phyloP scores from a whole-genome alignment of 2,113 vertebrate species.

The Brachirus orientalis region DNA sequence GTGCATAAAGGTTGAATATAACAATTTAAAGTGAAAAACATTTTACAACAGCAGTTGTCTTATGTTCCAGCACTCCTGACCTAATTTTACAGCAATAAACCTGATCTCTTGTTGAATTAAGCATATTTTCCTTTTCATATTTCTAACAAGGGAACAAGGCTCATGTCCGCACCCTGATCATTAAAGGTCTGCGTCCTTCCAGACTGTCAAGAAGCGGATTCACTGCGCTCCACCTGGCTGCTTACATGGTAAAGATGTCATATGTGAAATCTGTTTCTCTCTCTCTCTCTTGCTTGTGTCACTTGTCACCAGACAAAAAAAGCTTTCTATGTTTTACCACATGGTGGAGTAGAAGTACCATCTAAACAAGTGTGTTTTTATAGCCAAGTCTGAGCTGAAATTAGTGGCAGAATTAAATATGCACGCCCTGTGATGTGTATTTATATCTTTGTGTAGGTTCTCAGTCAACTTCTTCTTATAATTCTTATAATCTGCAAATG shows the following conservation, averaged over 20 bases:
- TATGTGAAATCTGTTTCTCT: not conserved
- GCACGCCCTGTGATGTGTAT: not conserved
- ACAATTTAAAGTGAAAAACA: not conserved
- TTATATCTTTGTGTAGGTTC: too few relatives aligned
- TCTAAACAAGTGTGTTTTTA: constrained; percentile 9
- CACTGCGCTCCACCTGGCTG: constrained; percentile 92
- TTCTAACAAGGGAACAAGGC: constrained; percentile 86
- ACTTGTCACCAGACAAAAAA: not conserved
- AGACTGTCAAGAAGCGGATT: constrained; percentile 92
- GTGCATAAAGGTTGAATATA: not conserved
- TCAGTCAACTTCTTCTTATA: too few relatives aligned
- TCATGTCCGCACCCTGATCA: constrained; percentile 89
- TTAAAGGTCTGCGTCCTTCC: constrained; percentile 93
- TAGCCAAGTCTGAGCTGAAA: not conserved
- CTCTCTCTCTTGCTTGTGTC: not conserved
- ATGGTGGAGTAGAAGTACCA: constrained; percentile 68
- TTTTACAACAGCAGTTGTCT: not conserved
- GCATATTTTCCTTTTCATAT: not conserved
- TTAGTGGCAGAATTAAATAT: not conserved
- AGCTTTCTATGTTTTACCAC: constrained; percentile 54
- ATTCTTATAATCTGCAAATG: too few relatives aligned
- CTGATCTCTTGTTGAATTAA: not conserved
- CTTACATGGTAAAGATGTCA: constrained; percentile 85
- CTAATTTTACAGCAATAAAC: not conserved
- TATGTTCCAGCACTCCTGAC: not conserved